Conservation (phyloP, 2,797 vertebrate genomes). For the Enteromius radiatus region DNA sequence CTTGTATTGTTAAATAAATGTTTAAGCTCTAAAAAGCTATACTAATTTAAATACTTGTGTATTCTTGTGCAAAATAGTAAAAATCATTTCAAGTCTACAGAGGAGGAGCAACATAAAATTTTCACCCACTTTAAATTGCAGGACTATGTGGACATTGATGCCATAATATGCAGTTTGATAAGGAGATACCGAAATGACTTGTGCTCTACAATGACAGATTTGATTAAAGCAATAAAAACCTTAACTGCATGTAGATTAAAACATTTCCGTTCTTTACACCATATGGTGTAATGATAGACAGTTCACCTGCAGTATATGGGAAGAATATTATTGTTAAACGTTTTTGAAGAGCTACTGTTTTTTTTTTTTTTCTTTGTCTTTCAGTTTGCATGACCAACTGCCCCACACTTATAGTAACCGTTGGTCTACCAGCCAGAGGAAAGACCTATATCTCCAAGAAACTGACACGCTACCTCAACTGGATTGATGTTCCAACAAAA, state of each 20-base stretch:
- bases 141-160: background rate
- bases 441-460: conserved; percentile 99
- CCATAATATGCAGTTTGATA: conserved; percentile 22
- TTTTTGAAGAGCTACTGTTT: background rate
- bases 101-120: background rate
- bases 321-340: background rate
- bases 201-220: conserved; percentile 45
- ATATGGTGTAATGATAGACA: background rate
- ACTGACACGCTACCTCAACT: conserved; percentile 97
- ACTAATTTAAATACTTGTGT: background rate
- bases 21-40: background rate
- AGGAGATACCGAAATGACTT: conserved; percentile 49
- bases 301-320: background rate
- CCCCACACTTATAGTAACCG: conserved; percentile 96
- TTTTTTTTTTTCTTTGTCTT: conserved; percentile 45
- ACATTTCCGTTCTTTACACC: background rate
- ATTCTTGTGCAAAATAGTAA: background rate
- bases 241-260: background rate
- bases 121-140: conserved; percentile 19
- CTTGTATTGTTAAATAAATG: background rate
- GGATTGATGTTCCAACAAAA: conserved; percentile 97
- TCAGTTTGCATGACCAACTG: conserved; percentile 98
- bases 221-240: conserved; percentile 24
- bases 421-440: conserved; percentile 94
- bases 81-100: background rate